phyloP scores from a whole-genome alignment of 64 coral and sea anemone genomes.

The Stichodactyla mertensii region DNA sequence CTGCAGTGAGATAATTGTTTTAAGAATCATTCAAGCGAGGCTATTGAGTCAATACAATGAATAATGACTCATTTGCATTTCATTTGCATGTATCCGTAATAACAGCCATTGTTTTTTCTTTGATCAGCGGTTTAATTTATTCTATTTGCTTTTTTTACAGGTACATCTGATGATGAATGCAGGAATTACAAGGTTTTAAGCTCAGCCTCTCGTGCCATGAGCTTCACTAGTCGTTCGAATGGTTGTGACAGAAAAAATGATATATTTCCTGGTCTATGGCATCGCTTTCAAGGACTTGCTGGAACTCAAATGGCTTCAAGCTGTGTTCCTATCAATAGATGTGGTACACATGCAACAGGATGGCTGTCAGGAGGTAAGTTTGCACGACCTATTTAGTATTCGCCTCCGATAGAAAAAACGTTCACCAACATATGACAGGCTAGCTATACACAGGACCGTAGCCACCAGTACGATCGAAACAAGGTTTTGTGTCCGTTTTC shows the following conservation, averaged over 20 bases:
- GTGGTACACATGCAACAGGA: slow-evolving; percentile 13
- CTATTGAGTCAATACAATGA: no score
- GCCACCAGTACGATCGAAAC: neutral
- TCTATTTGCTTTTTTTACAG: neutral
- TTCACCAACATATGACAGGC: no score
- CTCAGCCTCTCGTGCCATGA: neutral
- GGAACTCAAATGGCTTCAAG: neutral
- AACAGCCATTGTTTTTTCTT: no score
- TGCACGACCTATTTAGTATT: no score
- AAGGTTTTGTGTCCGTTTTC: no score
- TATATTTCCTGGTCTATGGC: slow-evolving; percentile 2
- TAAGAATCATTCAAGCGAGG: no score
- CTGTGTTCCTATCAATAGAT: slow-evolving; percentile 17
- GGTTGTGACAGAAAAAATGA: neutral
- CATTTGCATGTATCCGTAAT: no score
- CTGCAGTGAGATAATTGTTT: no score
- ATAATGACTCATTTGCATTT: no score
- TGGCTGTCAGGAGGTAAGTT: slow-evolving; percentile 5
- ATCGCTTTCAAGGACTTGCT: slow-evolving; percentile 4
- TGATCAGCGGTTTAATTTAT: no score
- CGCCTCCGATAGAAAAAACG: no score
- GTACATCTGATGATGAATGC: slow-evolving; percentile 15
- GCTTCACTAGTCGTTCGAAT: neutral
- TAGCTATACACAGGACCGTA: no score
- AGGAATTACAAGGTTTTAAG: neutral